These are phyloP conservation scores for Drosophila pachea DNA, from an alignment of 1,140 invertebrate species.

Conservation along the genomic window DNA sequence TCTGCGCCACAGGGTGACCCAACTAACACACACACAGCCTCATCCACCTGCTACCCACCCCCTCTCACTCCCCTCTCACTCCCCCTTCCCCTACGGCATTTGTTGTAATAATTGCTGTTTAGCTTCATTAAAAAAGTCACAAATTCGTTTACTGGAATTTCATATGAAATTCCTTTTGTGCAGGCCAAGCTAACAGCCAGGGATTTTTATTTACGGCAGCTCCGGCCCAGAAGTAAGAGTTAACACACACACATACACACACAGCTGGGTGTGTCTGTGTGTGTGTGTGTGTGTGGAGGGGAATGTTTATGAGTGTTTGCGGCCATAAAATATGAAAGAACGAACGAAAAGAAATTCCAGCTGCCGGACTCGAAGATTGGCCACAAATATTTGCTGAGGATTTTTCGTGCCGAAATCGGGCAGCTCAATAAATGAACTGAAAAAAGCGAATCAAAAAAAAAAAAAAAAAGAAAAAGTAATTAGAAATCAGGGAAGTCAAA, in stretches of 20 bases:
- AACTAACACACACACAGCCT: too few species aligned
- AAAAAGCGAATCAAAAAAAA: too few species aligned
- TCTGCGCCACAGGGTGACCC: conserved; percentile 5
- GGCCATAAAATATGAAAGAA: conserved; percentile 16
- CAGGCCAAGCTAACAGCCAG: conserved; percentile 27
- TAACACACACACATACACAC: conserved; percentile 15
- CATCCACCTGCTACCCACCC: neutral
- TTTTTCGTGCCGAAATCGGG: neutral
- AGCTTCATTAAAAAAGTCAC: conserved; percentile 74
- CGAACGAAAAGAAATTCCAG: conserved; percentile 4
- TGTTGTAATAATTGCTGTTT: conserved; percentile 73
- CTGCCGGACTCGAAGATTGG: neutral
- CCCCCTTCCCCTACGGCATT: conserved; percentile 31
- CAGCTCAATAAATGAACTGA: too few species aligned
- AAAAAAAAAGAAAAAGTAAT: too few species aligned
- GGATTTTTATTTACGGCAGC: conserved; percentile 41
- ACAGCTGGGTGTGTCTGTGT: too few species aligned
- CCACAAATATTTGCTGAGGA: neutral
- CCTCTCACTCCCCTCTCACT: neutral
- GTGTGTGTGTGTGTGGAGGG: too few species aligned
- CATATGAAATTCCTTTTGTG: conserved; percentile 64
- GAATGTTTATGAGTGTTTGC: conserved; percentile 12
- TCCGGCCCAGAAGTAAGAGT: conserved; percentile 19
- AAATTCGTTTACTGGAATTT: conserved; percentile 71
- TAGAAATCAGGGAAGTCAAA: too few species aligned